Base-by-base conservation (phyloP, 2,888 invertebrate species). In the Apamea monoglypha region DNA sequence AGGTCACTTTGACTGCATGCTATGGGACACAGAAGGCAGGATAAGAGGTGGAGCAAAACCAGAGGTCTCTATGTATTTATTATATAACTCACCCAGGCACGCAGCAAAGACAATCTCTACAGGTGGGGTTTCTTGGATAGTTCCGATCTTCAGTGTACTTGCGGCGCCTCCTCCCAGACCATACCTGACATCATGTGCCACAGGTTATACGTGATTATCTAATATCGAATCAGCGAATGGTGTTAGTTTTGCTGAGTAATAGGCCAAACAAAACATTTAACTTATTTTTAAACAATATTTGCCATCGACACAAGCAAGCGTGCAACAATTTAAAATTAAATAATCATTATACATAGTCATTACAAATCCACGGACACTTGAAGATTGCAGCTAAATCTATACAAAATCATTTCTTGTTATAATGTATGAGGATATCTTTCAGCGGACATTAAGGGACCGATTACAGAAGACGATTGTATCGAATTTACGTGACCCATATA, bases 401-500 rank as follows among this genome's bases (percentile, higher is more conserved):
- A 36, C 61, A 44, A 29, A 70, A 82, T 85, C 25, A 63, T 36
- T 72, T 66, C 56, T 72, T 74, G 50, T 68, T 72, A 80, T 72
- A 64, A 29, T 68, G 50, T 66, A 66, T 80, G 50, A 71, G 29
- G 40, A 80, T 80, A 83, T 83, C 59, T 6, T 56, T 66, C 56
- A 63, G 44, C 56, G 79, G 64, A 76, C 69, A 78, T 84, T 78
- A 64, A 44, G 16, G 18, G 53, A 32, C 47, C 68, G 84, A 76
- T 86, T 80, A 80, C 76, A 61, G 47, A 63, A 75, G 40, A 50
- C 75, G 74, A 86, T 80, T 74, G 50, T 83, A 83, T 86, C 74
- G 64, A 72, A 72, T 82, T 76, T 67, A 82, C 76, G 83, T 85
- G 85, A 86, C 86, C 76, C 36, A 83, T 74, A 83, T 83, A 82